Evolutionary conservation across 2,888 invertebrate genomes (phyloP), one percentile per base, ranked within the genome.

Genomic region (Frankliniella fusca): DNA sequence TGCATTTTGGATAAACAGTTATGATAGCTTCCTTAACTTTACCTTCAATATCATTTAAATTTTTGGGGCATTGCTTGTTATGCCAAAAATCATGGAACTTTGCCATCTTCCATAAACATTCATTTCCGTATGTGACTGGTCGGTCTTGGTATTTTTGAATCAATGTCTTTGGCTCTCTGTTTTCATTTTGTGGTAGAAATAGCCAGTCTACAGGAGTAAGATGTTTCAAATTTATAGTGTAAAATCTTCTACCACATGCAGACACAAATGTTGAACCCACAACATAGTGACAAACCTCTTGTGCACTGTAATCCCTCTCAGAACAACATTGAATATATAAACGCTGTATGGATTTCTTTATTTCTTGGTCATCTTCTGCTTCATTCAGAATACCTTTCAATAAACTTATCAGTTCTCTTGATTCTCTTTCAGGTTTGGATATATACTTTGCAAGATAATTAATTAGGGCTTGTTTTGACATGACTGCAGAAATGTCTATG

Each of bases 231-330:
- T 79, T 82, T 11, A 82, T 27, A 12, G 50, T 81, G 61, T 48
- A 82, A 65, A 81, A 83, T 50, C 5, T 15, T 23, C 38, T 28
- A 12, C 28, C 20, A 50, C 81, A 80, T 18, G 48, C 48, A 61
- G 20, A 82, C 12, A 54, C 54, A 12, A 83, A 3, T 61, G 80
- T 61, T 79, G 54, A 49, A 27, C 82, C 82, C n/a, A 79, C 80
- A 15, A 84, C 23, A 2, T 84, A 11, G 23, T 83, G 82, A 54
- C 65, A 70, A 3, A 80, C 81, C 65, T 84, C 84, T 81, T 84
- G 84, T 1, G 84, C 83, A 8, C 83, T 84, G 38, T 80, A 83
- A 80, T 84, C 84, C 10, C 84, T 7, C 48, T 84, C 84, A 23
- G 79, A n/a, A n/a, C 84, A 70, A 18, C 81, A 80, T 48, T 76